Base-by-base conservation (phyloP, 2,888 invertebrate species). In the Mimachlamys varia region DNA sequence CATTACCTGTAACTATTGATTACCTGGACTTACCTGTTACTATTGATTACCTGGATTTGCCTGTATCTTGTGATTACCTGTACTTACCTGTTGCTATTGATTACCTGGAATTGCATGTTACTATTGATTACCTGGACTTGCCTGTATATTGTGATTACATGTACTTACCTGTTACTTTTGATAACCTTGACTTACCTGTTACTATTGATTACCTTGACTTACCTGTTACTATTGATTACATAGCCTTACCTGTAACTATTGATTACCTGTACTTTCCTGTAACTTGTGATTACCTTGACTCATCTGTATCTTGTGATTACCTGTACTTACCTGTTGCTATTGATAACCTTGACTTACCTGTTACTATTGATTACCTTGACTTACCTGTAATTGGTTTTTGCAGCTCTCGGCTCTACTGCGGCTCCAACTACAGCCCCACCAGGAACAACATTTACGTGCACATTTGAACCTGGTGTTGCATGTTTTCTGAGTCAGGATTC, bases 401-500 rank as follows among this genome's bases (percentile, higher is more conserved):
- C 89, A 12, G 44, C 22, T 87, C 12, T 49, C 5, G 19, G 44
- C 19, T 44, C 49, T n/a, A 89, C 89, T 58, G 22, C 19, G 22
- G 19, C 58, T 58, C 58, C 58, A n/a, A 22, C 58, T 3, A 76
- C 76, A 44, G 13, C 49, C 22, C 12, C 76, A 17, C 7, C 19
- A 4, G 89, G 76, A 15, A 76, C 89, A 22, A 89, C 76, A 3
- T 62, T 76, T 76, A 76, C 44, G n/a, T 90, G 90, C 38, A 76
- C 55, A 38, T 90, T 90, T 88, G 90, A 90, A 37, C 33, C 49
- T 27, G 88, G 62, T 19, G 76, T 27, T 13, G 27, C 62, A n/a
- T 90, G 90, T 33, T 90, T 90, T 50, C 37, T 90, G 17, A 19
- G 53, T 27, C 88, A 90, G 33, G 50, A 58, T 19, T 19, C 49